phyloP scores from a whole-genome alignment of 2,797 vertebrate species.

The Pagetopsis macropterus region DNA sequence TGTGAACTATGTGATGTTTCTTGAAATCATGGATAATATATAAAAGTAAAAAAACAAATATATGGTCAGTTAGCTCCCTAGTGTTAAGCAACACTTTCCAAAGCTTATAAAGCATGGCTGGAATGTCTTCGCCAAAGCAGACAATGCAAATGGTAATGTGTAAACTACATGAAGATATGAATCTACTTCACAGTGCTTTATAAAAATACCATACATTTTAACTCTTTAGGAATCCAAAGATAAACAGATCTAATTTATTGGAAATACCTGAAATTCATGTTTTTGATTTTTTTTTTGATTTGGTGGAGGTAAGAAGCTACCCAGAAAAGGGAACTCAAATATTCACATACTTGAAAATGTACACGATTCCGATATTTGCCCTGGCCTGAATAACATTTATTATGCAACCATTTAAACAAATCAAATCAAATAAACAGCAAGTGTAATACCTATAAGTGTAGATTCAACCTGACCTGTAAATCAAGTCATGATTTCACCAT shows the following conservation, averaged over 20 bases:
- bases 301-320: constrained; percentile 2
- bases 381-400: constrained; percentile 16
- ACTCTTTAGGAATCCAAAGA: background rate
- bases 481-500: constrained; percentile 28
- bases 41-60: background rate
- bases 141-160: background rate
- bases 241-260: background rate
- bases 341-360: constrained; percentile 32
- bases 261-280: background rate
- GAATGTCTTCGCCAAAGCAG: constrained; percentile 31
- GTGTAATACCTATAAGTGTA: constrained; percentile 32
- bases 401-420: constrained; percentile 25
- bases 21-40: background rate
- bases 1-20: constrained; percentile 5
- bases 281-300: constrained; percentile 12
- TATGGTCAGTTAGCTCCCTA: background rate
- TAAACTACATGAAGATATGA: constrained; percentile 7
- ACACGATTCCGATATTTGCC: background rate
- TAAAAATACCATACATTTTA: constrained; percentile 3
- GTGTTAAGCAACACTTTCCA: constrained; percentile 1
- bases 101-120: constrained; percentile 11
- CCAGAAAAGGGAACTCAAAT: constrained; percentile 12
- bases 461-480: constrained; percentile 20
- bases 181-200: constrained; percentile 21
- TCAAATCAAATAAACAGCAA: constrained; percentile 30